Percentiles rank a stretch among this genome's conserved stretches.
Evolutionary conservation across 2,888 invertebrate genomes (phyloP).

Genomic region (Thecophora atra): DNA sequence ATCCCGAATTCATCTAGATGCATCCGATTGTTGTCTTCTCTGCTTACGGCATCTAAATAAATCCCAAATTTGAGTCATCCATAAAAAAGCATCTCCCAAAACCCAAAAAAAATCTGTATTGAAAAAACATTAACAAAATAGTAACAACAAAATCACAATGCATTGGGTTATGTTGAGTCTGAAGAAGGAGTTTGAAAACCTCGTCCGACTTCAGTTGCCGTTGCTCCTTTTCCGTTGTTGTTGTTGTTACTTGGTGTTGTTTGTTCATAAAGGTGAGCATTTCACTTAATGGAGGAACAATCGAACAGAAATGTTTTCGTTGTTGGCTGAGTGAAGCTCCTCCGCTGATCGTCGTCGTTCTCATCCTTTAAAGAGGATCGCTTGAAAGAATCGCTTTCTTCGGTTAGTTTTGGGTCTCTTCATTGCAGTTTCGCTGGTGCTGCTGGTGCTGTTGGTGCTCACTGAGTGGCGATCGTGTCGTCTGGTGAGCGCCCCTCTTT

Average conservation of each 20-base stretch:
- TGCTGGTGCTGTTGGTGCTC: conserved; percentile 34
- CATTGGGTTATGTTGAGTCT: not conserved
- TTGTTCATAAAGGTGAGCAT: conserved; percentile 20
- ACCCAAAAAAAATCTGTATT: not conserved
- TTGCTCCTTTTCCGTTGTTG: not conserved
- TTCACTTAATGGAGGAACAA: conserved; percentile 33
- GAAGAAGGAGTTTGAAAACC: conserved; percentile 20
- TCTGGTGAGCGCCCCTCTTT: conserved; percentile 63
- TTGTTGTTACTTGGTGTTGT: conserved; percentile 21
- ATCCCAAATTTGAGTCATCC: not conserved
- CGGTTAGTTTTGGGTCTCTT: not conserved
- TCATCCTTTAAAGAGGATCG: conserved; percentile 6
- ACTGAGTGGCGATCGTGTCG: conserved; percentile 62
- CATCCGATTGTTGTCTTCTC: not conserved
- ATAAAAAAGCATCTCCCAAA: not conserved
- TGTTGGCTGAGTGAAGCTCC: not conserved
- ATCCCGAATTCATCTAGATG: no score
- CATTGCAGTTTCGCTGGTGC: not conserved
- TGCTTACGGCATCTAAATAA: not conserved
- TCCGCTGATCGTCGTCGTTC: conserved; percentile 2
- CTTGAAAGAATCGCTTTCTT: conserved; percentile 3
- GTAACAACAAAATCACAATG: not conserved
- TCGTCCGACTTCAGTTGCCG: conserved; percentile 18
- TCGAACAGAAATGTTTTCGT: conserved; percentile 22
- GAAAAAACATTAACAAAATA: not conserved